phyloP scores from a whole-genome alignment of 2,113 vertebrate genomes.

The Okapia johnstoni region DNA sequence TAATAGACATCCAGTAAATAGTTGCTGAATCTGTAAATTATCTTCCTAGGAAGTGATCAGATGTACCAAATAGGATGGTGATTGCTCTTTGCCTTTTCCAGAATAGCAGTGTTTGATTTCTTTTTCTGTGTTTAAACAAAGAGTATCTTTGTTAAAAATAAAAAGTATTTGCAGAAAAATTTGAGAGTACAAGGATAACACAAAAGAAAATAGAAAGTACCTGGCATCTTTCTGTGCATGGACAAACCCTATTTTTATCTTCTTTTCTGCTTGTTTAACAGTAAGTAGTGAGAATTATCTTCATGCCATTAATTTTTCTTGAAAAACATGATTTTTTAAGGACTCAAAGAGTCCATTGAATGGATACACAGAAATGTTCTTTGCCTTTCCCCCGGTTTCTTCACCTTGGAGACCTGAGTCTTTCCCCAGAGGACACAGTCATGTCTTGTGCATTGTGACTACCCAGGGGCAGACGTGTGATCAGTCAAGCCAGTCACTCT shows the following conservation, averaged over 20 bases:
- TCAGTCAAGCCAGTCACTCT: not conserved
- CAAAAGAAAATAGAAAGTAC: not conserved
- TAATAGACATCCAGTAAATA: not conserved
- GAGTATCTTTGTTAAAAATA: not conserved
- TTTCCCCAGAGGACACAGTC: not conserved
- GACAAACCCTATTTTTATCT: not conserved
- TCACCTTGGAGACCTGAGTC: not conserved
- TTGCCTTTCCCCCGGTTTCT: not conserved
- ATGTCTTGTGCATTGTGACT: not conserved
- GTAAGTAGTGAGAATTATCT: not conserved
- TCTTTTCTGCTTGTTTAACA: slow-evolving; percentile 2
- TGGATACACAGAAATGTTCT: not conserved
- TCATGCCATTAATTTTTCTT: not conserved
- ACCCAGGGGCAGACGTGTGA: not conserved
- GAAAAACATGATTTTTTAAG: not conserved
- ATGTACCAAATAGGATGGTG: not conserved
- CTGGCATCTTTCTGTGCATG: not conserved
- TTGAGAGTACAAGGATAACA: not conserved
- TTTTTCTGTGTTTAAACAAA: not conserved
- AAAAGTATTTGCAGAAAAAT: not conserved
- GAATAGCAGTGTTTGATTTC: not conserved
- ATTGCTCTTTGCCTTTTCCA: not conserved
- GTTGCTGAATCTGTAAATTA: not conserved
- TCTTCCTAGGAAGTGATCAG: not conserved
- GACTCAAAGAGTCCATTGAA: not conserved